Conservation (phyloP, 2,797 vertebrate genomes). For the Mormyrops attenuatus region DNA sequence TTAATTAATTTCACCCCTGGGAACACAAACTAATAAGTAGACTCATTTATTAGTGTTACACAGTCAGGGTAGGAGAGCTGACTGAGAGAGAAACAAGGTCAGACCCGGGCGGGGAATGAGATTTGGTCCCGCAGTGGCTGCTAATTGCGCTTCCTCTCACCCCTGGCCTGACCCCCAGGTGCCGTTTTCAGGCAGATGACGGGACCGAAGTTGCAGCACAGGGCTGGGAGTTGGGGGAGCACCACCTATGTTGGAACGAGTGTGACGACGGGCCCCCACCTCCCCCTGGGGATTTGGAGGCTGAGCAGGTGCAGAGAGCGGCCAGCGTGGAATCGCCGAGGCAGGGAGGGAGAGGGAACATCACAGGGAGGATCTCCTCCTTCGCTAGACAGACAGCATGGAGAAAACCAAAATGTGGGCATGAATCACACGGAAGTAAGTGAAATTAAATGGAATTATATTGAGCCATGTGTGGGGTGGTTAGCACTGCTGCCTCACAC, state of each 20-base stretch:
- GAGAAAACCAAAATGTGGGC: neutral
- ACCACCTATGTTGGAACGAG: slow-evolving; percentile 65
- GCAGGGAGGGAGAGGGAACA: slow-evolving; percentile 40
- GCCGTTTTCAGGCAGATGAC: slow-evolving; percentile 64
- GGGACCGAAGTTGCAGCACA: slow-evolving; percentile 63
- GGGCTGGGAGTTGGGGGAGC: slow-evolving; percentile 67
- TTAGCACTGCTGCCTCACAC: neutral
- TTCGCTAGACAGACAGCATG: neutral
- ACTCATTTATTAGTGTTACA: neutral
- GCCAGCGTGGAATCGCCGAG: slow-evolving; percentile 78
- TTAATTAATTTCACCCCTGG: neutral
- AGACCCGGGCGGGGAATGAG: neutral
- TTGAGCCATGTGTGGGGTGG: neutral
- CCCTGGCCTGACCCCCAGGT: slow-evolving; percentile 36
- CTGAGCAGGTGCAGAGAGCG: slow-evolving; percentile 76
- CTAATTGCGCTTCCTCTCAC: slow-evolving; percentile 65
- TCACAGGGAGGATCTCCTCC: neutral
- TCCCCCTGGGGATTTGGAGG: slow-evolving; percentile 65
- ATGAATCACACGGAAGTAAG: neutral
- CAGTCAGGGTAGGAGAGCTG: neutral
- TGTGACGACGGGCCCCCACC: slow-evolving; percentile 59
- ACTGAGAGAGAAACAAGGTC: neutral
- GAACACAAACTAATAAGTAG: neutral
- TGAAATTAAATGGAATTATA: neutral
- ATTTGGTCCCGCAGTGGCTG: neutral